Conservation (phyloP, 2,888 invertebrate species). For the Parnassius glacialis region DNA sequence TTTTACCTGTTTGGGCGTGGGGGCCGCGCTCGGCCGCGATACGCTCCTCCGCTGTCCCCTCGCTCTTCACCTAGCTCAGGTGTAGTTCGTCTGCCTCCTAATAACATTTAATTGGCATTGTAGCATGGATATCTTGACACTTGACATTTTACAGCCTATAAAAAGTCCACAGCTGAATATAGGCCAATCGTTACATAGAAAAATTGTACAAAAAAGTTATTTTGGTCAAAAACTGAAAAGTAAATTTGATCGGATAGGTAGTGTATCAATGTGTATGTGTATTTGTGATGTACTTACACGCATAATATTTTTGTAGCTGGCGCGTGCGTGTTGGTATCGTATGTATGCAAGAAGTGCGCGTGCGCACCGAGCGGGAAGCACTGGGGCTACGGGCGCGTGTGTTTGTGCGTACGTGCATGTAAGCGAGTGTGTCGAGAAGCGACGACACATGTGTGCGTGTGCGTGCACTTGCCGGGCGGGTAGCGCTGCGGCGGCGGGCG, state of each 20-base stretch:
- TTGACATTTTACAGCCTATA: too few relatives aligned
- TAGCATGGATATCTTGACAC: background rate
- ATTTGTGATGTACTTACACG: too few relatives aligned
- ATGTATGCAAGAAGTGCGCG: conserved; percentile 28
- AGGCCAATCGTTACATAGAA: too few relatives aligned
- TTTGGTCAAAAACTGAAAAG: too few relatives aligned
- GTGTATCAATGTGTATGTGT: too few relatives aligned
- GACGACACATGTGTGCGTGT: too few relatives aligned
- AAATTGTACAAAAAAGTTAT: too few relatives aligned
- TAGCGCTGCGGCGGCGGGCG: conserved; percentile 57
- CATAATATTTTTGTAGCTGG: too few relatives aligned
- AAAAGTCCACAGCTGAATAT: too few relatives aligned
- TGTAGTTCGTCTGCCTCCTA: conserved; percentile 82
- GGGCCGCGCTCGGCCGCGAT: conserved; percentile 46
- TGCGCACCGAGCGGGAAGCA: too few relatives aligned
- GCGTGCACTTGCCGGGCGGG: conserved; percentile 40
- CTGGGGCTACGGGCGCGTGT: conserved; percentile 26
- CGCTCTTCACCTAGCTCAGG: conserved; percentile 85
- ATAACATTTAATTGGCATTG: background rate
- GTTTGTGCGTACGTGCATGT: conserved; percentile 12
- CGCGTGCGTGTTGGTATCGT: background rate
- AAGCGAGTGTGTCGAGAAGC: too few relatives aligned
- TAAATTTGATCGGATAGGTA: too few relatives aligned
- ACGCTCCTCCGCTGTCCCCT: conserved; percentile 45
- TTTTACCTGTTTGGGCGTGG: conserved; percentile 54